Evolutionary conservation across 2,797 vertebrate species (phyloP).

Genomic region (Chaenodraco wilsoni): DNA sequence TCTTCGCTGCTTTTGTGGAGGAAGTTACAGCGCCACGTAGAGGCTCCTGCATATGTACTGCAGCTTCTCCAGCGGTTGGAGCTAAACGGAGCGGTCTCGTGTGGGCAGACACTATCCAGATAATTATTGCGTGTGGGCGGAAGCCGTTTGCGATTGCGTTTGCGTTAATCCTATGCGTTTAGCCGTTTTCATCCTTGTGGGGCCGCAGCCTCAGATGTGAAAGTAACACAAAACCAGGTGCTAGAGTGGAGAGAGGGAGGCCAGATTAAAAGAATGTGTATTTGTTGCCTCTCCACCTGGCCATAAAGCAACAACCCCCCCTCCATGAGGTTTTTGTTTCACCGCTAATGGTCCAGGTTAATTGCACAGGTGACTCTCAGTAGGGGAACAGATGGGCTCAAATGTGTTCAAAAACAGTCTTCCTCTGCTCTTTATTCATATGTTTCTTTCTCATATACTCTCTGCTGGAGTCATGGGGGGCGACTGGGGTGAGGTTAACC

Average conservation of each 20-base stretch:
- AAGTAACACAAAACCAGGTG: slow-evolving; percentile 67
- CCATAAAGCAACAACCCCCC: slow-evolving; percentile 53
- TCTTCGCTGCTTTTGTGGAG: no score
- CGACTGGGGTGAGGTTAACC: slow-evolving; percentile 63
- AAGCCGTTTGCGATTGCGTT: no score
- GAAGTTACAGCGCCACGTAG: no score
- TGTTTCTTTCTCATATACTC: slow-evolving; percentile 53
- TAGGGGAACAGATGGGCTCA: slow-evolving; percentile 82
- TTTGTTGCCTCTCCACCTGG: slow-evolving; percentile 71
- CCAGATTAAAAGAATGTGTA: slow-evolving; percentile 67
- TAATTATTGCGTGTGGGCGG: no score
- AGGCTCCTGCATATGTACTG: no score
- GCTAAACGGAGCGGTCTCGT: no score
- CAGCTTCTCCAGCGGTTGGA: no score
- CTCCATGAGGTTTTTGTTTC: slow-evolving; percentile 76
- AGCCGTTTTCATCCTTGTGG: no score
- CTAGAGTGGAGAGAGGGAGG: slow-evolving; percentile 38
- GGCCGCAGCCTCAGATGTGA: no score
- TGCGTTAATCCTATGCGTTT: no score
- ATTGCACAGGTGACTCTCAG: slow-evolving; percentile 85
- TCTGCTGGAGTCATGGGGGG: slow-evolving; percentile 39
- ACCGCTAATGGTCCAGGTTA: slow-evolving; percentile 82
- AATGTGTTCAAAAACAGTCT: slow-evolving; percentile 83
- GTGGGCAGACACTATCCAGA: no score
- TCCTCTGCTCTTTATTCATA: slow-evolving; percentile 30